phyloP scores from a whole-genome alignment of 2,797 vertebrate genomes.

The Hydrocynus forskahlii region DNA sequence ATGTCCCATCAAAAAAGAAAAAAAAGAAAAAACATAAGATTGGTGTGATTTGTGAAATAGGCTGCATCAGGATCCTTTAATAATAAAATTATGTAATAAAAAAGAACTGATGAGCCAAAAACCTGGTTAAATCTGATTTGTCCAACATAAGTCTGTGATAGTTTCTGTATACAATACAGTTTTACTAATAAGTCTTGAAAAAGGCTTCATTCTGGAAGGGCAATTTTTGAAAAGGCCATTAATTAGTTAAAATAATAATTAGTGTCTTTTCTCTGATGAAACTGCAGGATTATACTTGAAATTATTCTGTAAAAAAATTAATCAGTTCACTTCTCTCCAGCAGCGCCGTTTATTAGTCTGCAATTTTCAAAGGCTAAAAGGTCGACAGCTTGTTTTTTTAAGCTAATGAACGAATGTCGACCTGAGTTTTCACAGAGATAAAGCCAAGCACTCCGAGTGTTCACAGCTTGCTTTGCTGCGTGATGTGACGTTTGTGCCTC shows the following conservation, averaged over 20 bases:
- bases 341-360: not conserved
- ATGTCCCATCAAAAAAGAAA: not conserved
- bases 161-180: not conserved
- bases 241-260: too few species aligned
- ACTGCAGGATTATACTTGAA: too few species aligned
- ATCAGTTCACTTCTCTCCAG: too few species aligned
- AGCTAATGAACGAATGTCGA: not conserved
- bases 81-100: too few species aligned
- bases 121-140: not conserved
- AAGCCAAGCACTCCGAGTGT: not conserved
- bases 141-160: not conserved
- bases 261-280: too few species aligned
- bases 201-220: not conserved
- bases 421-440: not conserved
- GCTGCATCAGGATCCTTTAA: not conserved
- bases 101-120: not conserved
- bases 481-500: not conserved
- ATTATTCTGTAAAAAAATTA: too few species aligned
- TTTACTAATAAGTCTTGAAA: not conserved
- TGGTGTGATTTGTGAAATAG: not conserved
- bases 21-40: not conserved
- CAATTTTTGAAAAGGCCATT: too few species aligned
- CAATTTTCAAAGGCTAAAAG: not conserved
- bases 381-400: not conserved
- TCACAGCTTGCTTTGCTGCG: not conserved